Evolutionary conservation across 2,113 vertebrate genomes (phyloP).

Genomic region (Spilogale gracilis): DNA sequence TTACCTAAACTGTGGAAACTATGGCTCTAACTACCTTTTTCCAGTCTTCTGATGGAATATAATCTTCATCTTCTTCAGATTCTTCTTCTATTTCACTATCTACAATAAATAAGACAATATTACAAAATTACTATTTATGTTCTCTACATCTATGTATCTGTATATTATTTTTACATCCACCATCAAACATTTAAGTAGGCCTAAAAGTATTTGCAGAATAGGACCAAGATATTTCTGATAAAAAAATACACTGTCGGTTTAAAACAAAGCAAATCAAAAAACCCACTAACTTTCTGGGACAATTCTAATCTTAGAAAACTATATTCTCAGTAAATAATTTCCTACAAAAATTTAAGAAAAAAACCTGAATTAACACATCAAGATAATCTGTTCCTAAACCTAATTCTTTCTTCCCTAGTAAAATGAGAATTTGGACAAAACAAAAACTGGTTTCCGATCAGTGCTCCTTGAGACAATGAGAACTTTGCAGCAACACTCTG

Average conservation of each 20-base stretch:
- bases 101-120: conserved; percentile 80
- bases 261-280: background rate
- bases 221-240: conserved; percentile 28
- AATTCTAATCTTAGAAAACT: conserved; percentile 5
- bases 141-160: background rate
- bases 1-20: conserved; percentile 61
- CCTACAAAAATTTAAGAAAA: conserved; percentile 1
- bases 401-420: conserved; percentile 17
- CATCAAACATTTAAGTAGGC: conserved; percentile 15
- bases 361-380: background rate
- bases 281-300: background rate
- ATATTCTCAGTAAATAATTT: background rate
- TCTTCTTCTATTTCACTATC: conserved; percentile 96
- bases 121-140: conserved; percentile 45
- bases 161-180: background rate
- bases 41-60: conserved; percentile 99
- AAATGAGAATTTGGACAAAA: background rate
- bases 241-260: background rate
- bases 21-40: conserved; percentile 93
- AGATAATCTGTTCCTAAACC: conserved; percentile 5
- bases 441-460: background rate
- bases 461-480: background rate
- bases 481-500: background rate
- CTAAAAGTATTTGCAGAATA: conserved; percentile 27
- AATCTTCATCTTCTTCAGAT: conserved; percentile 99